Percentiles rank a stretch among this genome's conserved stretches.
Evolutionary conservation across 2,797 vertebrate genomes (phyloP).

Genomic region (Scomberomorus guttatus): DNA sequence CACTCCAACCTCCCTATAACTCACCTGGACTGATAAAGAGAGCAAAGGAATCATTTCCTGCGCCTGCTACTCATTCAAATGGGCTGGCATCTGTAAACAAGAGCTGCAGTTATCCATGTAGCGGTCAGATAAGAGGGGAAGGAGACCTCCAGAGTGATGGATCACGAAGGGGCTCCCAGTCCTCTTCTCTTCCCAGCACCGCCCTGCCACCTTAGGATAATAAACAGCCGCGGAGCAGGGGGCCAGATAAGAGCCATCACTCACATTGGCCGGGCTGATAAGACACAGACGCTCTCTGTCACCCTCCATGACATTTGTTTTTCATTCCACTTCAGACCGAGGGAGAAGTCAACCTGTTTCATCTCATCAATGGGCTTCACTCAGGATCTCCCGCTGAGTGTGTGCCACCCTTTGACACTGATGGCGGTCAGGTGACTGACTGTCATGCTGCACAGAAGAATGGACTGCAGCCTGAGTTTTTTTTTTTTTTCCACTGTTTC

Average conservation of each 20-base stretch:
- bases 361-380: conserved; percentile 81
- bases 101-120: conserved; percentile 83
- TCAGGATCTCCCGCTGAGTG: conserved; percentile 78
- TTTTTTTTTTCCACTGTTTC: conserved; percentile 48
- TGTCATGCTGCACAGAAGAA: conserved; percentile 70
- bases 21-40: conserved; percentile 81
- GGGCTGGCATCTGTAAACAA: conserved; percentile 82
- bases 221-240: conserved; percentile 85
- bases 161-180: conserved; percentile 83
- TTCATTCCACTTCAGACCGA: conserved; percentile 85
- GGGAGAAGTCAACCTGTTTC: conserved; percentile 85
- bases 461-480: conserved; percentile 50
- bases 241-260: conserved; percentile 88
- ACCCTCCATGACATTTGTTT: conserved; percentile 87
- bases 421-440: conserved; percentile 78
- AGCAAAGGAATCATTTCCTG: conserved; percentile 81
- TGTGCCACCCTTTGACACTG: conserved; percentile 82
- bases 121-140: conserved; percentile 84
- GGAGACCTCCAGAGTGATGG: conserved; percentile 85
- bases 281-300: conserved; percentile 87
- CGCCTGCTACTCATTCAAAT: conserved; percentile 82
- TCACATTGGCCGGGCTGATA: conserved; percentile 85
- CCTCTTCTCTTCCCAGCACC: conserved; percentile 82
- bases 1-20: conserved; percentile 75
- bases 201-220: conserved; percentile 87